These are phyloP conservation scores for Pygocentrus nattereri DNA, from an alignment of 2,797 vertebrate species.

Conservation along the genomic window DNA sequence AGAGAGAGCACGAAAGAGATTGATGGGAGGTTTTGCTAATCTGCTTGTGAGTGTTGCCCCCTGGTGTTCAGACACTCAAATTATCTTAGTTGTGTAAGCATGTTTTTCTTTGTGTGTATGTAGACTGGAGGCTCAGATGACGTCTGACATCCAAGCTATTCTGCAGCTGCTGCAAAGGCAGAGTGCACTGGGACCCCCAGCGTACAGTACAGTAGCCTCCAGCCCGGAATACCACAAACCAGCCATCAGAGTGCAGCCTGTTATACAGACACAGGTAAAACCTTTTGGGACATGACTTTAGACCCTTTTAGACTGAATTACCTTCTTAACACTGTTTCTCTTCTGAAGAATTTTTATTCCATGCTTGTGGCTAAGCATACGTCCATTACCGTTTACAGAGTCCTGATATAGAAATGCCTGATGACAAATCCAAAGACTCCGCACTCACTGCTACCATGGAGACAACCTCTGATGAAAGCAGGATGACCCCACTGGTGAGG, in stretches of 20 bases:
- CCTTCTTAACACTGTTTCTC: conserved; percentile 1
- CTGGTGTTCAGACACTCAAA: conserved; percentile 27
- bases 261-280: conserved; percentile 71
- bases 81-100: neutral
- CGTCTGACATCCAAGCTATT: conserved; percentile 94
- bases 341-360: conserved; percentile 1
- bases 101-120: conserved; percentile 12
- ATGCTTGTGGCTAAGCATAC: conserved; percentile 36
- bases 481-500: conserved; percentile 75
- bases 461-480: conserved; percentile 83
- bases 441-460: conserved; percentile 79
- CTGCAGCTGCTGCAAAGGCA: conserved; percentile 95
- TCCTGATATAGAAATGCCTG: conserved; percentile 81
- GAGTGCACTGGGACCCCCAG: conserved; percentile 86
- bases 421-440: conserved; percentile 92
- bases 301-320: neutral
- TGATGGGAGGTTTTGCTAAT: neutral
- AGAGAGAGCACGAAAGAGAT: neutral
- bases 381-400: conserved; percentile 75
- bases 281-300: neutral
- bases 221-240: conserved; percentile 84
- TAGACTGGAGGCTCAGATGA: conserved; percentile 98
- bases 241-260: conserved; percentile 74
- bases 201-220: conserved; percentile 92
- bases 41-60: conserved; percentile 2